phyloP scores from a whole-genome alignment of 2,888 invertebrate genomes.

The Dexiosoma caninum region DNA sequence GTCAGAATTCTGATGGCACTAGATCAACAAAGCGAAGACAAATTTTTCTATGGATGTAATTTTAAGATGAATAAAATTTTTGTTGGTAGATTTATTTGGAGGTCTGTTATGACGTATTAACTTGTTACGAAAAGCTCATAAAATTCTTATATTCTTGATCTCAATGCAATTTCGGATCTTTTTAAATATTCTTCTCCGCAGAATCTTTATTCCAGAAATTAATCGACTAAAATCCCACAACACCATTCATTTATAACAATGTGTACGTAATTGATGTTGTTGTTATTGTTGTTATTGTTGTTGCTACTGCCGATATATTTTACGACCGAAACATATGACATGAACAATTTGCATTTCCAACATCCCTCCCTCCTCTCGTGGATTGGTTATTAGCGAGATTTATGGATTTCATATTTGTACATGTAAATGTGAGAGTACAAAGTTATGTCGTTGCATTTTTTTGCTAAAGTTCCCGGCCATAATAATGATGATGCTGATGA shows the following conservation, averaged over 20 bases:
- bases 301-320: constrained; percentile 62
- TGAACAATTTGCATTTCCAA: constrained; percentile 78
- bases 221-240: constrained; percentile 15
- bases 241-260: neutral
- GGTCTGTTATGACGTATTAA: too few relatives aligned
- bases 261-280: too few relatives aligned
- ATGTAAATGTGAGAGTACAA: constrained; percentile 65
- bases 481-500: constrained; percentile 33
- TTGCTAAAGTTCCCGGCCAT: constrained; percentile 49
- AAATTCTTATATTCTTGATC: too few relatives aligned
- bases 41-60: too few relatives aligned
- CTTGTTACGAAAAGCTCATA: too few relatives aligned
- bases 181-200: too few relatives aligned
- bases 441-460: constrained; percentile 36
- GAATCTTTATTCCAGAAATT: too few relatives aligned
- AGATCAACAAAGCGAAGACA: too few relatives aligned
- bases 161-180: too few relatives aligned
- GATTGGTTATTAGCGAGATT: constrained; percentile 78
- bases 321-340: constrained; percentile 71
- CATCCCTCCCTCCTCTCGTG: constrained; percentile 68
- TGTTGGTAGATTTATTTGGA: too few relatives aligned
- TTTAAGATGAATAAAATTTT: too few relatives aligned
- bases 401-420: constrained; percentile 76
- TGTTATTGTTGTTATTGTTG: neutral
- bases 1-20: too few relatives aligned